Conservation (phyloP, 2,888 invertebrate genomes). For the Pachydiplax longipennis region DNA sequence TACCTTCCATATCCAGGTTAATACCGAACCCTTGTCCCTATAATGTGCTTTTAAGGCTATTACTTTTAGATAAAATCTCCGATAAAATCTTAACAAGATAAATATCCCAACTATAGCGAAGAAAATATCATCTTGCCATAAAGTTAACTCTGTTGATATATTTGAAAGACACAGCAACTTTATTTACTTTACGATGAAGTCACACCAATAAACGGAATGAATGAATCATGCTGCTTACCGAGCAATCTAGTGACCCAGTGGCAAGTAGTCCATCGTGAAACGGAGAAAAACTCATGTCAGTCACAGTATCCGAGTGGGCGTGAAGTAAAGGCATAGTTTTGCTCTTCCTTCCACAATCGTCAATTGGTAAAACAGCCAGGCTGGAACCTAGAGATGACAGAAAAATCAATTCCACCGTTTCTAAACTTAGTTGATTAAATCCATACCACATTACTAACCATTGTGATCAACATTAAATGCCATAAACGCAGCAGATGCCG, state of each 20-base stretch:
- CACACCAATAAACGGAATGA: no score
- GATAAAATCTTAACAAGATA: no score
- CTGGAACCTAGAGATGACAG: conserved; percentile 72
- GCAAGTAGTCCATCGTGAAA: conserved; percentile 92
- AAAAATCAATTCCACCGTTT: background rate
- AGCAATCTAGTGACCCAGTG: conserved; percentile 88
- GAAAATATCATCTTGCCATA: no score
- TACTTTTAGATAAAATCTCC: no score
- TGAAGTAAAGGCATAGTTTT: conserved; percentile 87
- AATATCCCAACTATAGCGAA: no score
- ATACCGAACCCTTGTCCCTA: no score
- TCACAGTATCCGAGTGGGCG: conserved; percentile 89
- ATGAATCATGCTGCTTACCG: conserved; percentile 62
- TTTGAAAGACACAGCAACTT: no score
- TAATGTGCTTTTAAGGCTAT: no score
- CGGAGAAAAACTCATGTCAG: conserved; percentile 94
- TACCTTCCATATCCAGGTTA: no score
- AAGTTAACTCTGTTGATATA: no score
- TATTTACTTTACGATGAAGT: no score
- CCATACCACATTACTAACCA: conserved; percentile 60
- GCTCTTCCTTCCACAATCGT: conserved; percentile 87
- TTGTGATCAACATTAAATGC: conserved; percentile 95
- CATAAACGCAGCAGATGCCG: conserved; percentile 91
- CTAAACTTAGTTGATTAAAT: background rate
- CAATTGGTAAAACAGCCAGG: conserved; percentile 86